Evolutionary conservation across 2,888 invertebrate species (phyloP).

Genomic region (Pseudococcus longispinus): DNA sequence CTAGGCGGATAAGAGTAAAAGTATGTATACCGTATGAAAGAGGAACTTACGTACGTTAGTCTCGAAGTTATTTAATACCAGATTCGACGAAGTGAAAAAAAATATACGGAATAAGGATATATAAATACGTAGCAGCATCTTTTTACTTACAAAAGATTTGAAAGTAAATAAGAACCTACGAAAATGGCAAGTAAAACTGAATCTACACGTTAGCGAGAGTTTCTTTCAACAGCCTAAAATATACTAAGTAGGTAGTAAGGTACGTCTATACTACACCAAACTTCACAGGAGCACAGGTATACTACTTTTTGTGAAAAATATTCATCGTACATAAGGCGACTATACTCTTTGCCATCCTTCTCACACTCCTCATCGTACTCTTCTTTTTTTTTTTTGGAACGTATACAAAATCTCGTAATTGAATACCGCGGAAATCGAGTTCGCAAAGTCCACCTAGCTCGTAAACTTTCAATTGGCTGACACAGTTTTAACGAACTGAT

Average conservation of each 20-base stretch:
- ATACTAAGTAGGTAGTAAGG: neutral
- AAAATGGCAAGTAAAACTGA: neutral
- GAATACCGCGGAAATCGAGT: neutral
- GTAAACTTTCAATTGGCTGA: neutral
- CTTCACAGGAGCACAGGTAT: neutral
- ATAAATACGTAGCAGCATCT: neutral
- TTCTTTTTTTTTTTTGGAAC: conserved; percentile 16
- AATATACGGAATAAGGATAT: neutral
- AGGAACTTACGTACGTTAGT: neutral
- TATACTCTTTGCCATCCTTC: neutral
- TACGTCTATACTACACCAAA: too few species aligned
- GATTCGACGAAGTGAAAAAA: neutral
- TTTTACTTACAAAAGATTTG: neutral
- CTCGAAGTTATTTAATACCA: conserved; percentile 24
- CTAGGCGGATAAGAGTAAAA: conserved; percentile 16
- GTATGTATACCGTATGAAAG: conserved; percentile 9
- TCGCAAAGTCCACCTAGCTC: neutral
- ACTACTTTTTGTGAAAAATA: neutral
- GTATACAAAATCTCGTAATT: conserved; percentile 23
- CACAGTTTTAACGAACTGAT: neutral
- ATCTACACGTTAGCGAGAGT: neutral
- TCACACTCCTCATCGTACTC: too few species aligned
- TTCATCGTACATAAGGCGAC: neutral
- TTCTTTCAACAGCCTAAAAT: neutral
- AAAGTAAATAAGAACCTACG: neutral